These are phyloP conservation scores for Aphelinus atriplicis DNA, from an alignment of 1,140 invertebrate genomes.

Conservation along the genomic window DNA sequence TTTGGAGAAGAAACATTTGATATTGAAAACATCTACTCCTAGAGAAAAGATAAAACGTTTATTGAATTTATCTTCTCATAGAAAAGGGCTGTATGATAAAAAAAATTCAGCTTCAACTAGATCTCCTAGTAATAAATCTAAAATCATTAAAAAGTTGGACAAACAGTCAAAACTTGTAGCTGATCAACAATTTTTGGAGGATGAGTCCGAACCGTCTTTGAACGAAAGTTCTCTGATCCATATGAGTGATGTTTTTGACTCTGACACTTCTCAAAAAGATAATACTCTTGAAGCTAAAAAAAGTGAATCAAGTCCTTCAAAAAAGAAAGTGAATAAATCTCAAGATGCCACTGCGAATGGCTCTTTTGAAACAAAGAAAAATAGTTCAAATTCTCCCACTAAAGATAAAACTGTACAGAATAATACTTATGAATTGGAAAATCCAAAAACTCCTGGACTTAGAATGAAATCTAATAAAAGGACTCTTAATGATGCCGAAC, in stretches of 20 bases:
- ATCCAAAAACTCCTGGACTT: slow-evolving; percentile 47
- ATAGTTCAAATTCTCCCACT: neutral
- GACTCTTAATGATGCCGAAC: slow-evolving; percentile 31
- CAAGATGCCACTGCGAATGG: slow-evolving; percentile 7
- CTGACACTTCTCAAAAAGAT: slow-evolving; percentile 28
- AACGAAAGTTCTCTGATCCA: slow-evolving; percentile 40
- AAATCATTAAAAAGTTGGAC: slow-evolving; percentile 29
- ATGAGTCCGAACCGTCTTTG: slow-evolving; percentile 44
- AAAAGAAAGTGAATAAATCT: slow-evolving; percentile 7
- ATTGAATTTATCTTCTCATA: neutral
- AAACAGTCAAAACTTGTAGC: slow-evolving; percentile 12
- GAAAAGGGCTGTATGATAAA: slow-evolving; percentile 16
- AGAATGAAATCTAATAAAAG: slow-evolving; percentile 19
- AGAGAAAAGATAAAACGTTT: slow-evolving; percentile 25
- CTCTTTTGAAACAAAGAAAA: slow-evolving; percentile 17
- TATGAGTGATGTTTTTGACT: slow-evolving; percentile 40
- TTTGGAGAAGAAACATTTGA: slow-evolving; percentile 12
- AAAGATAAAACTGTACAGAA: slow-evolving; percentile 31
- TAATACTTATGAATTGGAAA: slow-evolving; percentile 51
- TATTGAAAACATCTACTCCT: slow-evolving; percentile 31
- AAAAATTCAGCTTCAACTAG: slow-evolving; percentile 37
- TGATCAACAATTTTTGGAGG: slow-evolving; percentile 35
- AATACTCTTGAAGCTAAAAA: slow-evolving; percentile 10
- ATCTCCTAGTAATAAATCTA: slow-evolving; percentile 29
- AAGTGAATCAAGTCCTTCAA: slow-evolving; percentile 5